Conservation (phyloP, 2,888 invertebrate genomes). For the Ophioninae sp. region DNA sequence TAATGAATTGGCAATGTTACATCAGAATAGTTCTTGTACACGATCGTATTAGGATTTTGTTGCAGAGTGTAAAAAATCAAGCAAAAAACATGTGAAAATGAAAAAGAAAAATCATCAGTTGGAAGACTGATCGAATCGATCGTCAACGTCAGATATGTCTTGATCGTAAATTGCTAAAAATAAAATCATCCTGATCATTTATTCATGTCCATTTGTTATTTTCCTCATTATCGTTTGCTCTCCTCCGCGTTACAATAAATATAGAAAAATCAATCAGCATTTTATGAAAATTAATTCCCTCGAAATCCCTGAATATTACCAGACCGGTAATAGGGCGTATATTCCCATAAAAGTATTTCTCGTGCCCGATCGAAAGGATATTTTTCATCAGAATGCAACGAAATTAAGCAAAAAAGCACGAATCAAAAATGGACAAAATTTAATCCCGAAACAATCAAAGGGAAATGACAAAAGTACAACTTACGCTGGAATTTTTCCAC, state of each 20-base stretch:
- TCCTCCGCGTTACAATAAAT: not conserved
- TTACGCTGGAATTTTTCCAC: not conserved
- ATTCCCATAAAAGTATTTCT: not conserved
- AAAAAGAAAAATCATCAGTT: not conserved
- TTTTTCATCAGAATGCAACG: not conserved
- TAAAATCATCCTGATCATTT: not conserved
- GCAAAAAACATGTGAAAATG: not conserved
- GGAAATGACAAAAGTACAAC: not conserved
- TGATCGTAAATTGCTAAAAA: not conserved
- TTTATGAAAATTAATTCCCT: not conserved
- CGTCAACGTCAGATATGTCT: not conserved
- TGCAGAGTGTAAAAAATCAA: not conserved
- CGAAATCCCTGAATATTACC: not conserved
- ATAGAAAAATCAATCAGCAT: constrained; percentile 6
- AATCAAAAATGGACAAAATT: not conserved
- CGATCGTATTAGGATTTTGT: constrained; percentile 3
- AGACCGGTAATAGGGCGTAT: not conserved
- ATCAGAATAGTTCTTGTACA: not conserved
- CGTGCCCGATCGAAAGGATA: not conserved
- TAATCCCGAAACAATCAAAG: not conserved
- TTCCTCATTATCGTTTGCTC: not conserved
- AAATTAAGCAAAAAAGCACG: not conserved
- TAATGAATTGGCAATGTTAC: not conserved
- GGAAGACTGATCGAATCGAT: not conserved
- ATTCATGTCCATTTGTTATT: not conserved